Base-by-base conservation (phyloP, 53 echinoderm and acorn worm genomes). In the Holothuria scabra region DNA sequence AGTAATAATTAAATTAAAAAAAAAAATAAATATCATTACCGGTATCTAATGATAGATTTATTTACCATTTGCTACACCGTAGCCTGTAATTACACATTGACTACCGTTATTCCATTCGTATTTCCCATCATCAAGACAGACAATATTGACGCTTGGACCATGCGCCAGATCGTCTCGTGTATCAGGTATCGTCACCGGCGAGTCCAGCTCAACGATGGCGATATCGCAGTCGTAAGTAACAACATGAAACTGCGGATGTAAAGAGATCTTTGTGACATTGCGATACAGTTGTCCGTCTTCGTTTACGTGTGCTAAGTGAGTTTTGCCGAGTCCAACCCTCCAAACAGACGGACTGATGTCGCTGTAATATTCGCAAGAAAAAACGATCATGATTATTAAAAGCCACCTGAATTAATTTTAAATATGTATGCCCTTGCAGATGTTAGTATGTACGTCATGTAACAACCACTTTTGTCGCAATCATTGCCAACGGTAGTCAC, bases 161-260 rank as follows among this genome's bases (percentile, higher is more conserved):
- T 1, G 6, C 1, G 28, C 78, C 16, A 78, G 55, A 23, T 78
- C 78, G 29, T 58, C 78, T 32, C 28, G 57, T 58, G 56, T 32
- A 20, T 58, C 28, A 12, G 78, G 78, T 58, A 78, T 57, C 26
- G 16, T 57, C 49, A 78, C 78, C 33, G 7, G 19, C 18, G 19
- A 57, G 19, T 56, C 78, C 13, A 78, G 59, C 10, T 78, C 78
- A 32, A 78, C 26, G 14, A 78, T 32, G 24, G 78, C 78, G 52
- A 78, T 78, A 21, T 78, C 78, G 32, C 78, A 56, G 31, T 78
- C 78, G 57, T 21, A 78, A 16, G 57, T 78, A 23, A 78, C 78
- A 19, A 56, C 30, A 31, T 78, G 19, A 28, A 78, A n/a, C 9
- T 56, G 56, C 8, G 78, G 78, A 28, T 78, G 78, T 33, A 78